Evolutionary conservation across 2,797 vertebrate genomes (phyloP).

Genomic region (Etheostoma perlongum): DNA sequence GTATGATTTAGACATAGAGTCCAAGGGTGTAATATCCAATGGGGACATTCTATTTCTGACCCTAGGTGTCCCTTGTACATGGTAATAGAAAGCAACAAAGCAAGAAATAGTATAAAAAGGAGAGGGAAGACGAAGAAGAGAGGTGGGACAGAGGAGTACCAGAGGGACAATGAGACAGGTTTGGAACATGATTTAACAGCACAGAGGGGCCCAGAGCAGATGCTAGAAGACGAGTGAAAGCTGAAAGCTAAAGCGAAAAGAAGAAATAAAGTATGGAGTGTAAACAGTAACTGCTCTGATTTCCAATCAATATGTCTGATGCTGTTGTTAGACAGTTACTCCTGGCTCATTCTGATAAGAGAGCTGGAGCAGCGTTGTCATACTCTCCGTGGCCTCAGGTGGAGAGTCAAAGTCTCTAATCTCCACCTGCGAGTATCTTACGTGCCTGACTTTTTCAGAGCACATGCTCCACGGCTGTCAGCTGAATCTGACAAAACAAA

Average conservation of each 20-base stretch:
- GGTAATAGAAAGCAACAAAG: not conserved
- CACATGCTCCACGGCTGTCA: slow-evolving; percentile 30
- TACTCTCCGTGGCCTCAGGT: slow-evolving; percentile 35
- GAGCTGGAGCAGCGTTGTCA: slow-evolving; percentile 44
- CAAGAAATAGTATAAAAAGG: not conserved
- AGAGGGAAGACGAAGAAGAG: not conserved
- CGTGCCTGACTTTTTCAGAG: slow-evolving; percentile 33
- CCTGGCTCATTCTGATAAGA: slow-evolving; percentile 48
- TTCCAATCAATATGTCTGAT: slow-evolving; percentile 67
- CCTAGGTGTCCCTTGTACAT: not conserved
- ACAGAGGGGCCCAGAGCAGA: not conserved
- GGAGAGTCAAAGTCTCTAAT: slow-evolving; percentile 51
- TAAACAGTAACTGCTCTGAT: slow-evolving; percentile 62
- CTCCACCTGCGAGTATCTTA: slow-evolving; percentile 49
- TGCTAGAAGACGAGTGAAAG: slow-evolving; percentile 20
- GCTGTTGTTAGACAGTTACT: slow-evolving; percentile 57
- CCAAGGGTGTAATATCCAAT: not conserved
- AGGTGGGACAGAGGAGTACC: not conserved
- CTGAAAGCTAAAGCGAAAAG: slow-evolving; percentile 28
- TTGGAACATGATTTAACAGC: slow-evolving; percentile 4
- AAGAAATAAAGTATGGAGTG: slow-evolving; percentile 41
- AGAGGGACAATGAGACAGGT: not conserved
- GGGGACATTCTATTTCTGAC: slow-evolving; percentile 4
- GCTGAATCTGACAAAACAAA: slow-evolving; percentile 44
- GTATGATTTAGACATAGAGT: slow-evolving; percentile 4